Conservation (phyloP, 1,140 invertebrate genomes). For the Chlorops oryzae region DNA sequence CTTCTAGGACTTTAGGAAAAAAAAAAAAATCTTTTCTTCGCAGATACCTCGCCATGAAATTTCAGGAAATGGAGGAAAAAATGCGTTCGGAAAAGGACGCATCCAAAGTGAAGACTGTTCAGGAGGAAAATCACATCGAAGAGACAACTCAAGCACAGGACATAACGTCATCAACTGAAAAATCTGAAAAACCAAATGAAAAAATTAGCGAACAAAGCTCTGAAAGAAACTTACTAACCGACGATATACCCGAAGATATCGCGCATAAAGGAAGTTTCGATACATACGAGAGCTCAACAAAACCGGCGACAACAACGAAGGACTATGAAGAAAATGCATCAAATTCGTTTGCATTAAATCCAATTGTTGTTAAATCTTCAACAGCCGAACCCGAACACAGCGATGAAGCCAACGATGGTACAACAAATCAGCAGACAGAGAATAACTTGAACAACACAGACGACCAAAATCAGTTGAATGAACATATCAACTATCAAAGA, state of each 20-base stretch:
- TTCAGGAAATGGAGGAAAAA: conserved; percentile 75
- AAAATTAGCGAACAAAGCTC: conserved; percentile 44
- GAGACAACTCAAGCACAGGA: conserved; percentile 22
- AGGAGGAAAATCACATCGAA: conserved; percentile 17
- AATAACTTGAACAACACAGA: too few species aligned
- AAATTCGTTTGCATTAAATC: conserved; percentile 26
- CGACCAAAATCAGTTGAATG: too few species aligned
- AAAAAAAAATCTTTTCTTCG: conserved; percentile 7
- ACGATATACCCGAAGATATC: conserved; percentile 42
- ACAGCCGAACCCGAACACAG: conserved; percentile 14
- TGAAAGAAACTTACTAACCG: conserved; percentile 39
- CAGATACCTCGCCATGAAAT: conserved; percentile 73
- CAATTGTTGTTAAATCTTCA: conserved; percentile 25
- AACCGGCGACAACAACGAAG: conserved; percentile 20
- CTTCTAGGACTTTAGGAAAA: neutral
- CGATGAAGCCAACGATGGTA: too few species aligned
- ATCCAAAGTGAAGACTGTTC: neutral
- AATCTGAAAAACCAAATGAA: too few species aligned
- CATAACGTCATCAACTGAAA: too few species aligned
- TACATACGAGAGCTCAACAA: conserved; percentile 27
- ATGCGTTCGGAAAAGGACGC: conserved; percentile 49
- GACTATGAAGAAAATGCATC: conserved; percentile 10
- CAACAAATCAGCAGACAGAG: too few species aligned
- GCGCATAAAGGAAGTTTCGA: conserved; percentile 34
- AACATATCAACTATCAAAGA: too few species aligned